These are phyloP conservation scores for Penelope pileata DNA, from an alignment of 2,113 vertebrate species.

Conservation along the genomic window DNA sequence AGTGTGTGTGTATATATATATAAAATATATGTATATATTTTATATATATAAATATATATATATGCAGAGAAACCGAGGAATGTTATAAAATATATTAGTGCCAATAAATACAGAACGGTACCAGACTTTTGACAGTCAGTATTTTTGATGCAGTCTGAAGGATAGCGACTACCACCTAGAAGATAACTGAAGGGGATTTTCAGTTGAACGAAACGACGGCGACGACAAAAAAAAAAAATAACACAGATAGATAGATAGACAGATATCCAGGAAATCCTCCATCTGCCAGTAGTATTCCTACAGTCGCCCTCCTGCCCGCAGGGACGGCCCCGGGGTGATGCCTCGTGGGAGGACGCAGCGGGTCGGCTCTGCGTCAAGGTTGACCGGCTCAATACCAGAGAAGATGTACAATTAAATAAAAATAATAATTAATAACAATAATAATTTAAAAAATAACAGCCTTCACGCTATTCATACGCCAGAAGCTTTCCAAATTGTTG, in stretches of 20 bases:
- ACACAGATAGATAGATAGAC: background rate
- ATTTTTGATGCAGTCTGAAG: slow-evolving; percentile 22
- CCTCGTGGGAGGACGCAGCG: background rate
- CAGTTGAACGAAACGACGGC: background rate
- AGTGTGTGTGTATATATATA: slow-evolving; percentile 67
- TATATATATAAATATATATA: slow-evolving; percentile 70
- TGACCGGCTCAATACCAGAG: slow-evolving; percentile 24
- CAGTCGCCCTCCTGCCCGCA: background rate
- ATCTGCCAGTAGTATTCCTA: slow-evolving; percentile 63
- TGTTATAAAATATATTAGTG: slow-evolving; percentile 75
- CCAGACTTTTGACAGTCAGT: slow-evolving; percentile 42
- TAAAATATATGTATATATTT: slow-evolving; percentile 55
- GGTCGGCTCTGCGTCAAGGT: background rate
- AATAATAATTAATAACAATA: background rate
- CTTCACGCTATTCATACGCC: background rate
- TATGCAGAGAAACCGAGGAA: slow-evolving; percentile 81
- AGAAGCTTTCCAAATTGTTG: background rate
- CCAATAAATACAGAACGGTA: slow-evolving; percentile 73
- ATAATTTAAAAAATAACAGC: background rate
- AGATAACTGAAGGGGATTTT: slow-evolving; percentile 20
- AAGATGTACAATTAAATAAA: slow-evolving; percentile 44
- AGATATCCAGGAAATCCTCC: slow-evolving; percentile 55
- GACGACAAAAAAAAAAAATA: background rate
- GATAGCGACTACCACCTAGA: slow-evolving; percentile 35
- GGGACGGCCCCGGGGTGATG: background rate